Percentiles rank a stretch among this genome's conserved stretches.
Conservation (phyloP, 2,888 invertebrate genomes). For the Phymatocera aterrima region DNA sequence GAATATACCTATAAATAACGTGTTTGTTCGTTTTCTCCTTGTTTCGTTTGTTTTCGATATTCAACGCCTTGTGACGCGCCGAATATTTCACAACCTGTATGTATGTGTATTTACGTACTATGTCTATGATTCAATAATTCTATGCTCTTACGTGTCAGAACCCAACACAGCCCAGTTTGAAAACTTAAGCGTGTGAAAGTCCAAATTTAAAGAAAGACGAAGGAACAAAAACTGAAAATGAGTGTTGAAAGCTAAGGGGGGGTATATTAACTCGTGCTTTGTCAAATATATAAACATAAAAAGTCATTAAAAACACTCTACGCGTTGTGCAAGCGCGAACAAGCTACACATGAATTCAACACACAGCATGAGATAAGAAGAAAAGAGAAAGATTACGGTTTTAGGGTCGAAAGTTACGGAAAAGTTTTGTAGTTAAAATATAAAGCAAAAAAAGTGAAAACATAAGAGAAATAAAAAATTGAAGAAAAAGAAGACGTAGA, state of each 20-base stretch:
- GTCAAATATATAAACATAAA: conserved; percentile 32
- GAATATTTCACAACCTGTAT: no score
- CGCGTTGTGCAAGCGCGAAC: not conserved
- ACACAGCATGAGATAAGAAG: conserved; percentile 1
- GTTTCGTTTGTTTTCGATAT: no score
- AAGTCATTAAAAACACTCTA: conserved; percentile 34
- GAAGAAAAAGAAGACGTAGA: no score
- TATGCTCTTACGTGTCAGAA: no score
- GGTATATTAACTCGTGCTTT: conserved; percentile 2
- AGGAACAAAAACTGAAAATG: not conserved
- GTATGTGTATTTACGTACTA: no score
- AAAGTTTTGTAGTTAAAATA: conserved; percentile 18
- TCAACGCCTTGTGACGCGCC: no score
- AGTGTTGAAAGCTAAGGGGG: not conserved
- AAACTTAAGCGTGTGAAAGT: conserved; percentile 3
- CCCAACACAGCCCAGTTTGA: not conserved
- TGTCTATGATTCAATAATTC: no score
- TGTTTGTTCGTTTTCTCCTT: no score
- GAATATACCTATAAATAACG: no score
- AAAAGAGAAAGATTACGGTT: conserved; percentile 2
- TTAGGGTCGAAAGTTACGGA: conserved; percentile 16
- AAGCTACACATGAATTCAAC: conserved; percentile 15
- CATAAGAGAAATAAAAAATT: no score
- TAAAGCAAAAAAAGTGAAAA: not conserved
- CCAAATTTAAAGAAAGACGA: no score